phyloP scores from a whole-genome alignment of 2,113 vertebrate species.

The Alligator mississippiensis region DNA sequence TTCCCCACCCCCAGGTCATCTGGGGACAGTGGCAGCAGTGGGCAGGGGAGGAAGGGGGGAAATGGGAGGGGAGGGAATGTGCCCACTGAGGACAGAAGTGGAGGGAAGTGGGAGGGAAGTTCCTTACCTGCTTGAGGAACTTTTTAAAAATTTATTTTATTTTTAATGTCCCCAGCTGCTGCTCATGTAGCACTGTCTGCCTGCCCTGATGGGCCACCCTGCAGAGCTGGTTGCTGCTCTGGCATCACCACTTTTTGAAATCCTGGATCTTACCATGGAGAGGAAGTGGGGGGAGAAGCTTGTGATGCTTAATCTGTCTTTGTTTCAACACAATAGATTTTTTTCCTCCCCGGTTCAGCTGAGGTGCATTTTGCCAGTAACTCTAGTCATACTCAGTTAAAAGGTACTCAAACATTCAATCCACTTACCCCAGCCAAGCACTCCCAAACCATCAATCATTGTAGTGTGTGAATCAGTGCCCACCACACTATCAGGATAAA shows the following conservation, averaged over 20 bases:
- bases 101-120: too few species aligned
- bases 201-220: too few species aligned
- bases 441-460: conserved; percentile 96
- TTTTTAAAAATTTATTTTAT: too few species aligned
- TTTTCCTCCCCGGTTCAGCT: background rate
- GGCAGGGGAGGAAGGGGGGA: too few species aligned
- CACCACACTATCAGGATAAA: conserved; percentile 96
- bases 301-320: background rate
- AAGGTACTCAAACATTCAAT: background rate
- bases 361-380: background rate
- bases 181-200: too few species aligned
- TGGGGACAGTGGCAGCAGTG: too few species aligned
- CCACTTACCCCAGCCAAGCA: conserved; percentile 95
- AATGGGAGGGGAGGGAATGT: too few species aligned
- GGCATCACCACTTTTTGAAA: background rate
- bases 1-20: too few species aligned
- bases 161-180: too few species aligned
- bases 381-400: background rate
- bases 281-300: fast-evolving
- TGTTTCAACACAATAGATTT: background rate
- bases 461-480: conserved; percentile 98
- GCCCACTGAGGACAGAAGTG: too few species aligned
- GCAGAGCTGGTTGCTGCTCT: too few species aligned
- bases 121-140: too few species aligned
- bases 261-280: background rate